These are phyloP conservation scores for Lampris incognitus DNA, from an alignment of 2,113 vertebrate genomes.

Conservation along the genomic window DNA sequence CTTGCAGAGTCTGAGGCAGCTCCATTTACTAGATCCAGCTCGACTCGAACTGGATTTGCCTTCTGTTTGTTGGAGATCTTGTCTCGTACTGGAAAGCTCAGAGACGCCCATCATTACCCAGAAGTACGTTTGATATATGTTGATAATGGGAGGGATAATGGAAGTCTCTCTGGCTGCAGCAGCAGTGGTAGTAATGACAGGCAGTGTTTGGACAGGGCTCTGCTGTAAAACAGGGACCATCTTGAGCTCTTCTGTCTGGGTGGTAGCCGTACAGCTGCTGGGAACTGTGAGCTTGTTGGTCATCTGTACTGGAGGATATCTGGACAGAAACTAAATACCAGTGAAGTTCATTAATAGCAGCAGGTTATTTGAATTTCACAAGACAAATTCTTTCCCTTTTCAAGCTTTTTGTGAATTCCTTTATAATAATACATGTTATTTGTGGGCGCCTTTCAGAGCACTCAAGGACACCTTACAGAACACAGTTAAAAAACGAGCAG, in stretches of 20 bases:
- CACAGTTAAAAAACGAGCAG: too few relatives aligned
- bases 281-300: slow-evolving; percentile 29
- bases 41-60: too few relatives aligned
- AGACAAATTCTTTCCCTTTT: too few relatives aligned
- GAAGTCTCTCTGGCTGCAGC: slow-evolving; percentile 42
- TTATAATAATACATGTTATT: too few relatives aligned
- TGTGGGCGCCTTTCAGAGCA: too few relatives aligned
- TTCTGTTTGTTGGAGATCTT: too few relatives aligned
- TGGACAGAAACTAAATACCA: slow-evolving; percentile 14
- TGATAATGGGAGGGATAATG: slow-evolving; percentile 21
- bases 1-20: too few relatives aligned
- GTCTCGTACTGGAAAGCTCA: slow-evolving; percentile 17
- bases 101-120: not conserved
- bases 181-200: not conserved
- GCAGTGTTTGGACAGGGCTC: slow-evolving; percentile 31
- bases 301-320: slow-evolving; percentile 36
- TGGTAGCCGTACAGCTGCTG: slow-evolving; percentile 31
- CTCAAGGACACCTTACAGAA: too few relatives aligned
- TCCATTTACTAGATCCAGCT: too few relatives aligned
- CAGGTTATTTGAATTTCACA: not conserved
- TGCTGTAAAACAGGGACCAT: slow-evolving; percentile 42
- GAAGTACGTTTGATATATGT: slow-evolving; percentile 55
- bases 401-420: too few relatives aligned
- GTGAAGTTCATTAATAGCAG: not conserved
- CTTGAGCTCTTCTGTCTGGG: slow-evolving; percentile 58